Base-by-base conservation (phyloP, 2,113 vertebrate genomes). In the Ceyx margarethae region DNA sequence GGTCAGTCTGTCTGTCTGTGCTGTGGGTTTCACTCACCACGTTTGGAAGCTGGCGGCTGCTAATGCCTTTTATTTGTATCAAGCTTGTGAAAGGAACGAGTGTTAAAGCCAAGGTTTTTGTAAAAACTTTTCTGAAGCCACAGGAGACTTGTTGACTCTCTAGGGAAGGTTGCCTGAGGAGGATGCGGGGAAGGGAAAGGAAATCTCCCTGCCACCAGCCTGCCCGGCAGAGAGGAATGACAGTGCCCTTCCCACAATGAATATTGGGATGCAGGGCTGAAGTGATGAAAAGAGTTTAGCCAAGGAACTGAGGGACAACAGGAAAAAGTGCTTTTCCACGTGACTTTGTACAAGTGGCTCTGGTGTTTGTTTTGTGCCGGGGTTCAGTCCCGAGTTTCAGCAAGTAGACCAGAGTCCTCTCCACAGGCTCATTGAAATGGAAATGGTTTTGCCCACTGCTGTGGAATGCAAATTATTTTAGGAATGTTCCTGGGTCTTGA, bases 381-480 rank as follows among this genome's bases (percentile, higher is more conserved):
- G 11, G 4, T 75, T 95, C 80, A 91, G 42, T 68, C 50, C 50
- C 21, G 79, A 85, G 66, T 80, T 92, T 89, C 82, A 75, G 76
- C 11, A 7, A 78, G 79, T 50, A 72, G 61, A 81, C 65, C 73
- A 54, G 89, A 89, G 86, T 90, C 93, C 91, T 87, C 77, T 94
- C 58, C 77, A 88, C 89, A 77, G 85, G 68, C 93, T 95, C 85
- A 96, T 96, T 95, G 94, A 96, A 96, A 96, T 96, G 95, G 95
- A 96, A 96, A 95, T 96, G 85, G 76, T 91, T 91, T 90, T 94
- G 92, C 87, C 76, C 45, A 68, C 82, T 87, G 58, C 90, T 95
- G 75, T 92, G 95, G 95, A 96, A 96, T 95, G 95, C 94, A 95
- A 77, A 95, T 94, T 92, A 96, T 96, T 95, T 96, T 87, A 96